Conservation (phyloP, 2,113 vertebrate species). For the Pollachius pollachius region DNA sequence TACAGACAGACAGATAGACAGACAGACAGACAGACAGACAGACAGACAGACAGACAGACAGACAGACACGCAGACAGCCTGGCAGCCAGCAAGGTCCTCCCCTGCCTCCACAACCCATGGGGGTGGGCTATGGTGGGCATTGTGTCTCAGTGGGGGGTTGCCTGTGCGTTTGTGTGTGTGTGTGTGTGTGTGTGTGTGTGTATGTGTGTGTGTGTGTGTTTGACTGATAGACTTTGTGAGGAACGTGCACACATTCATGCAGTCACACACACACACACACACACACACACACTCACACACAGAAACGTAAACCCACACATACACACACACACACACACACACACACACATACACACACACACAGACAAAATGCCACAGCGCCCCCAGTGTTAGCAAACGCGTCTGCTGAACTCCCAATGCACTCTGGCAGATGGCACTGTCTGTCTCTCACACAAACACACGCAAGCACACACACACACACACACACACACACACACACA, state of each 20-base stretch:
- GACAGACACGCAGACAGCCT: too few relatives aligned
- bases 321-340: neutral
- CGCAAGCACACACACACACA: conserved; percentile 21
- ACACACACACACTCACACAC: conserved; percentile 3
- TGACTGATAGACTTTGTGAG: neutral
- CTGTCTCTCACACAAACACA: conserved; percentile 19
- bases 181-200: too few relatives aligned
- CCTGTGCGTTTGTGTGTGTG: too few relatives aligned
- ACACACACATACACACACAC: conserved; percentile 4
- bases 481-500: conserved; percentile 8
- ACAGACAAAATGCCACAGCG: neutral
- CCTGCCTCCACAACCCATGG: too few relatives aligned
- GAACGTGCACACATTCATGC: neutral
- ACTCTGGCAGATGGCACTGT: conserved; percentile 63
- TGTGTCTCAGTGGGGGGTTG: too few relatives aligned
- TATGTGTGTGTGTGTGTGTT: too few relatives aligned
- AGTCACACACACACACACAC: neutral
- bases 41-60: too few relatives aligned
- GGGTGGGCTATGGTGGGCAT: too few relatives aligned
- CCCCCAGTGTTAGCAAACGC: conserved; percentile 37
- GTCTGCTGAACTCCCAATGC: conserved; percentile 58
- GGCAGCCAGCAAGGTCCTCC: too few relatives aligned
- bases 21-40: too few relatives aligned
- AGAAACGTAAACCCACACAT: neutral
- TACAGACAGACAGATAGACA: too few relatives aligned